phyloP scores from a whole-genome alignment of 2,888 invertebrate genomes.

The Cremastinae sp. region DNA sequence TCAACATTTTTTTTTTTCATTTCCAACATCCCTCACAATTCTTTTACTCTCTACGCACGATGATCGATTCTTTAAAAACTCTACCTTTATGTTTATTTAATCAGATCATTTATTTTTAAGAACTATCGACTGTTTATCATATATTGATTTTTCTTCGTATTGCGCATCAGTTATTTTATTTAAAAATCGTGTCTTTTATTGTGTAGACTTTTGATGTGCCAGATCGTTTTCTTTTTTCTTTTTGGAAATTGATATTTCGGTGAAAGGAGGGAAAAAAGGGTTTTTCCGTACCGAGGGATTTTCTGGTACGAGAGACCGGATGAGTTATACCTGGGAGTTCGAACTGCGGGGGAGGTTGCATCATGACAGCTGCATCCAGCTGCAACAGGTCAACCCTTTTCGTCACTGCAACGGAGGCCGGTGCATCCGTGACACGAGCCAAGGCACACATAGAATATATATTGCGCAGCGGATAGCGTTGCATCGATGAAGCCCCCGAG shows the following conservation, averaged over 20 bases:
- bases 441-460: slow-evolving; percentile 42
- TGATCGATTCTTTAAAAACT: too few species aligned
- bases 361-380: slow-evolving; percentile 68
- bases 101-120: too few species aligned
- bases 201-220: too few species aligned
- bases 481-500: neutral
- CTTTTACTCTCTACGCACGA: too few species aligned
- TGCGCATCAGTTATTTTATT: too few species aligned
- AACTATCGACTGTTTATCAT: too few species aligned
- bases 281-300: neutral
- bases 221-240: too few species aligned
- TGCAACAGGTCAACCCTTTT: slow-evolving; percentile 70
- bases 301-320: neutral
- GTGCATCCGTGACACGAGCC: slow-evolving; percentile 32
- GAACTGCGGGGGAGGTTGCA: slow-evolving; percentile 57
- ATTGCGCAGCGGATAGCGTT: slow-evolving; percentile 26
- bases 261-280: too few species aligned
- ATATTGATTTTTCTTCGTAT: too few species aligned
- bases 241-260: too few species aligned
- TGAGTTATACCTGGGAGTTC: slow-evolving; percentile 37
- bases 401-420: slow-evolving; percentile 35
- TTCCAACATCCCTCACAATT: neutral
- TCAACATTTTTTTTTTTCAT: neutral
- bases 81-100: too few species aligned
- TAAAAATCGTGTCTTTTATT: too few species aligned